These are phyloP conservation scores for Acromyrmex echinatior DNA, from an alignment of 1,140 invertebrate genomes.

Conservation along the genomic window DNA sequence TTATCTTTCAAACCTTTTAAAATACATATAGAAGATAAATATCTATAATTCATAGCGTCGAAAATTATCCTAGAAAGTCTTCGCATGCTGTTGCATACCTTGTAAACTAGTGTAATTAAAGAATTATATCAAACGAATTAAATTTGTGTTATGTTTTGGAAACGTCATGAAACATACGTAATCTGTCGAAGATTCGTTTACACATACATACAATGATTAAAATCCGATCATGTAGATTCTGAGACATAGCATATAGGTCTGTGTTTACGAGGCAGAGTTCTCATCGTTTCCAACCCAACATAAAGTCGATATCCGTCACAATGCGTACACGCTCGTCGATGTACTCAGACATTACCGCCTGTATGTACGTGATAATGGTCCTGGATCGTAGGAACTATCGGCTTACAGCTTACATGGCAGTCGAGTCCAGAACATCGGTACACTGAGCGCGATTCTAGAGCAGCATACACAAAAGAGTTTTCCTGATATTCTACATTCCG, in stretches of 20 bases:
- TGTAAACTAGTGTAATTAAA: not conserved
- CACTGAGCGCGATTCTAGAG: slow-evolving; percentile 3
- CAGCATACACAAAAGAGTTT: not conserved
- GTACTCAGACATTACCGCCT: slow-evolving; percentile 50
- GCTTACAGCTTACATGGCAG: slow-evolving; percentile 70
- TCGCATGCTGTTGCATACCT: too few species aligned
- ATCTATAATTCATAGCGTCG: too few species aligned
- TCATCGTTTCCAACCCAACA: slow-evolving; percentile 69
- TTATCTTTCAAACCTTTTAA: not conserved
- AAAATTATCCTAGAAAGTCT: too few species aligned
- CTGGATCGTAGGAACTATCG: slow-evolving; percentile 66
- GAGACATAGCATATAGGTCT: not conserved
- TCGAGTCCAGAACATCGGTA: slow-evolving; percentile 61
- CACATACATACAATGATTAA: not conserved
- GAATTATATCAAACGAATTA: not conserved
- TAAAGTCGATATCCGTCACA: slow-evolving; percentile 73
- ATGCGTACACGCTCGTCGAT: slow-evolving; percentile 44
- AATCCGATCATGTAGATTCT: not conserved
- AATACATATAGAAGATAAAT: too few species aligned
- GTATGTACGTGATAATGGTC: slow-evolving; percentile 67
- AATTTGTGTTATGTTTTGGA: not conserved
- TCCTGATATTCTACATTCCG: not conserved
- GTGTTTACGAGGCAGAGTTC: not conserved
- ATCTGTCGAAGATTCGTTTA: not conserved
- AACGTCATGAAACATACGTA: not conserved